Evolutionary conservation across 2,113 vertebrate species (phyloP).

Genomic region (Lepus europaeus): DNA sequence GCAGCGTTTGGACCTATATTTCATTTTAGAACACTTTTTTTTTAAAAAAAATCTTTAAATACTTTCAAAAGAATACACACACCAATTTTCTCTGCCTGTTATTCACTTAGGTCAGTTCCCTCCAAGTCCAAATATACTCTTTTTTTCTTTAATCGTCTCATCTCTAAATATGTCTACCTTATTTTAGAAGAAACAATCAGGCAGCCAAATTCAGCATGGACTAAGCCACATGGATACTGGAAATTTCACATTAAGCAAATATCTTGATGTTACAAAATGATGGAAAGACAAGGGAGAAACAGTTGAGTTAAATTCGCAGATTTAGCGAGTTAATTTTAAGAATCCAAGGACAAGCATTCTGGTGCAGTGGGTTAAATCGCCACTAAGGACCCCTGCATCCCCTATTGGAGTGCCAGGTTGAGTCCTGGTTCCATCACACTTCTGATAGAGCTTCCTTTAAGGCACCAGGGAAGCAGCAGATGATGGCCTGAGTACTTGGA

Average conservation of each 20-base stretch:
- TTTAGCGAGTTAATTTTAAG: slow-evolving; percentile 14
- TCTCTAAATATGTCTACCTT: slow-evolving; percentile 13
- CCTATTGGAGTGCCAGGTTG: too few species aligned
- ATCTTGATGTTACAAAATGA: neutral
- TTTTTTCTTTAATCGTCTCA: slow-evolving; percentile 29
- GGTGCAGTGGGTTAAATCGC: too few species aligned
- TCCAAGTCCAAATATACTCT: neutral
- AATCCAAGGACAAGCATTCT: neutral
- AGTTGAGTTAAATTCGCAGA: neutral
- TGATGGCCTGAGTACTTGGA: too few species aligned
- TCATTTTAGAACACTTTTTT: slow-evolving; percentile 39
- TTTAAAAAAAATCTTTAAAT: slow-evolving; percentile 1
- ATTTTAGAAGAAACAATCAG: neutral
- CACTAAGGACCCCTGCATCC: too few species aligned
- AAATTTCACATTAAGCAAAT: neutral
- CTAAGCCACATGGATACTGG: neutral
- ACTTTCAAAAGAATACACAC: neutral
- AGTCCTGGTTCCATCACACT: too few species aligned
- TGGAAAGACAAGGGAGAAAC: fast-evolving
- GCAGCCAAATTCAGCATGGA: neutral
- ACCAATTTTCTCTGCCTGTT: neutral
- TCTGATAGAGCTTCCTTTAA: too few species aligned
- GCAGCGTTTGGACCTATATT: slow-evolving; percentile 13
- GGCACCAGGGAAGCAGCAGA: too few species aligned
- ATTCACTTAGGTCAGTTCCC: neutral